Evolutionary conservation across 2,797 vertebrate species (phyloP).

Genomic region (Triplophysa yarkandensis): DNA sequence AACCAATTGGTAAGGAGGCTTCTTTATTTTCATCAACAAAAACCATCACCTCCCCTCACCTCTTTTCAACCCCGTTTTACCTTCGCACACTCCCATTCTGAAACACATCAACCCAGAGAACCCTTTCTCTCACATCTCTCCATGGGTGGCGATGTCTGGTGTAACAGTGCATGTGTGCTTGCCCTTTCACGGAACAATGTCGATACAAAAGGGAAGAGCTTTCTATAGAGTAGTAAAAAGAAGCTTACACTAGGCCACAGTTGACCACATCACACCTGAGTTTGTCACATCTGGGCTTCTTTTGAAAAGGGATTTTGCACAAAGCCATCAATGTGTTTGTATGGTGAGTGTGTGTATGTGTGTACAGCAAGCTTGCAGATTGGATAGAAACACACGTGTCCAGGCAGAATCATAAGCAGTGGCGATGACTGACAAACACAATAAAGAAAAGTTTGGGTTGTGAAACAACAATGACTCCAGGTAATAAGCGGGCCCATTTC

Average conservation of each 20-base stretch:
- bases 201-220: conserved; percentile 39
- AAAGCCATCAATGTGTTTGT: conserved; percentile 36
- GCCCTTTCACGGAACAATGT: conserved; percentile 66
- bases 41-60: conserved; percentile 84
- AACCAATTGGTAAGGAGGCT: conserved; percentile 81
- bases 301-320: conserved; percentile 36
- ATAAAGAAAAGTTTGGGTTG: background rate
- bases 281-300: background rate
- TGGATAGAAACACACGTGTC: conserved; percentile 12
- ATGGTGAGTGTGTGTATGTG: conserved; percentile 32
- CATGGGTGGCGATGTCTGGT: conserved; percentile 82
- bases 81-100: conserved; percentile 76
- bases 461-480: conserved; percentile 14
- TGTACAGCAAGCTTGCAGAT: conserved; percentile 1
- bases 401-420: background rate
- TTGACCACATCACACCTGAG: conserved; percentile 28
- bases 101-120: conserved; percentile 67
- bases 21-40: conserved; percentile 84
- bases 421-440: background rate
- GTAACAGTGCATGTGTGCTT: conserved; percentile 80
- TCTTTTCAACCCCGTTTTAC: conserved; percentile 63
- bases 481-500: background rate
- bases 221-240: conserved; percentile 42
- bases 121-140: conserved; percentile 76
- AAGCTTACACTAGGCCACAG: conserved; percentile 39